A percentile compares a stretch with the other conserved stretches of the same genome.
phyloP scores from a whole-genome alignment of 2,888 invertebrate species.

The Adineta ricciae region DNA sequence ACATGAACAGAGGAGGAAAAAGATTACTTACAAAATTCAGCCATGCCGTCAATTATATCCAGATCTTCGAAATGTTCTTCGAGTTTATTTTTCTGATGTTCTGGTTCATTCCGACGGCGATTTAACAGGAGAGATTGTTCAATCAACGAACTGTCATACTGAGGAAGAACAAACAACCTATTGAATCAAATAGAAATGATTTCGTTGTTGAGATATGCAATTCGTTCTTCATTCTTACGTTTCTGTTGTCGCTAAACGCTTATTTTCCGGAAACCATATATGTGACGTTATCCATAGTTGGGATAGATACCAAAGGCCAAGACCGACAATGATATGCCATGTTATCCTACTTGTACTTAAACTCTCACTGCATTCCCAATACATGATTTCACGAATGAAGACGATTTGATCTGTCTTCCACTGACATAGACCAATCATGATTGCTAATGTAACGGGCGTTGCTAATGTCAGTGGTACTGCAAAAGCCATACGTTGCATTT shows the following conservation, averaged over 20 bases:
- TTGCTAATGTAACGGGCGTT: conserved; percentile 37
- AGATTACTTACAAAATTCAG: conserved; percentile 36
- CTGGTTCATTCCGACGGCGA: conserved; percentile 73
- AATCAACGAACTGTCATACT: conserved; percentile 79
- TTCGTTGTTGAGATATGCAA: no score
- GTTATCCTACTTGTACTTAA: conserved; percentile 22
- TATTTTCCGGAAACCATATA: conserved; percentile 94
- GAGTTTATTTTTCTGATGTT: conserved; percentile 36
- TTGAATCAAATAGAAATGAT: not conserved
- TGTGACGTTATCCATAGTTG: conserved; percentile 93
- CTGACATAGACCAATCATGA: conserved; percentile 35
- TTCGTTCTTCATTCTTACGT: conserved; percentile 54
- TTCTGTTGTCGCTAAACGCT: conserved; percentile 87
- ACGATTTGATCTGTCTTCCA: conserved; percentile 27
- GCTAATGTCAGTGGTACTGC: conserved; percentile 39
- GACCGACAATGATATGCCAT: conserved; percentile 34
- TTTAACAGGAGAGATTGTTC: conserved; percentile 94
- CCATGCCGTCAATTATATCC: conserved; percentile 35
- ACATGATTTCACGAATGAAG: conserved; percentile 32
- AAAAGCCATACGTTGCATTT: conserved; percentile 53
- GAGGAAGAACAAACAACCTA: conserved; percentile 73
- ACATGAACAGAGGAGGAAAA: not conserved
- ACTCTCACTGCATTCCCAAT: conserved; percentile 33
- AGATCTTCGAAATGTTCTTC: conserved; percentile 35
- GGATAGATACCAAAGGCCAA: conserved; percentile 66